Percentiles rank a stretch among this genome's conserved stretches.
These are phyloP conservation scores for Noctua janthe DNA, from an alignment of 2,888 invertebrate genomes.

Conservation along the genomic window DNA sequence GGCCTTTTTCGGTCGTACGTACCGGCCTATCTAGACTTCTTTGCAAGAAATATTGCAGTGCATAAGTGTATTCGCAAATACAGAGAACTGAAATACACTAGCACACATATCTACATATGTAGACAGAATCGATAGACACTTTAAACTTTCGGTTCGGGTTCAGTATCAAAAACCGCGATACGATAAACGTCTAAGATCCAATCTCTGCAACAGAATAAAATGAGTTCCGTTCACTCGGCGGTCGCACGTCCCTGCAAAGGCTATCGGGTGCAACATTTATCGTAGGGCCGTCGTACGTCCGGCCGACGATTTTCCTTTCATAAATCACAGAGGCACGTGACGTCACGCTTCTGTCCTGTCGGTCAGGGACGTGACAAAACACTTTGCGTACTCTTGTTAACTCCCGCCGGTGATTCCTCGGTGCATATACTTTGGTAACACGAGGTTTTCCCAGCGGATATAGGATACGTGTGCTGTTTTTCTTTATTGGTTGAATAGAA, in stretches of 20 bases:
- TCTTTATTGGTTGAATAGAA: conserved; percentile 43
- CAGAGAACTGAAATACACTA: background rate
- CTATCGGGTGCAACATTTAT: conserved; percentile 84
- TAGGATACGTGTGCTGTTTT: conserved; percentile 53
- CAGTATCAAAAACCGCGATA: conserved; percentile 47
- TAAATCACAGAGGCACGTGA: conserved; percentile 86
- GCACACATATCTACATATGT: background rate
- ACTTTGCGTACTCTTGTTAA: conserved; percentile 66
- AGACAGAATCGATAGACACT: background rate
- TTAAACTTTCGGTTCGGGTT: background rate
- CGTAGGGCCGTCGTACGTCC: conserved; percentile 69
- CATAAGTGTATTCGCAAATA: background rate
- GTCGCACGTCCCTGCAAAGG: conserved; percentile 81
- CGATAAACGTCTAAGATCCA: conserved; percentile 77
- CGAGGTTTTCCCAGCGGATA: conserved; percentile 39
- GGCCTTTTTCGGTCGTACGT: background rate
- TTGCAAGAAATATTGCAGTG: background rate
- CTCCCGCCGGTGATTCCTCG: conserved; percentile 29
- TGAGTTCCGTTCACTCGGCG: conserved; percentile 79
- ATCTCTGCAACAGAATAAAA: conserved; percentile 80
- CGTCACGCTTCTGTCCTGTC: conserved; percentile 83
- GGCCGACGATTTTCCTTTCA: conserved; percentile 81
- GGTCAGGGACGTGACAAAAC: conserved; percentile 82
- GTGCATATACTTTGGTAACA: conserved; percentile 56
- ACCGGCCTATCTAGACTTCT: background rate